Evolutionary conservation across 2,888 invertebrate species (phyloP).

Genomic region (Geotrupes spiniger): DNA sequence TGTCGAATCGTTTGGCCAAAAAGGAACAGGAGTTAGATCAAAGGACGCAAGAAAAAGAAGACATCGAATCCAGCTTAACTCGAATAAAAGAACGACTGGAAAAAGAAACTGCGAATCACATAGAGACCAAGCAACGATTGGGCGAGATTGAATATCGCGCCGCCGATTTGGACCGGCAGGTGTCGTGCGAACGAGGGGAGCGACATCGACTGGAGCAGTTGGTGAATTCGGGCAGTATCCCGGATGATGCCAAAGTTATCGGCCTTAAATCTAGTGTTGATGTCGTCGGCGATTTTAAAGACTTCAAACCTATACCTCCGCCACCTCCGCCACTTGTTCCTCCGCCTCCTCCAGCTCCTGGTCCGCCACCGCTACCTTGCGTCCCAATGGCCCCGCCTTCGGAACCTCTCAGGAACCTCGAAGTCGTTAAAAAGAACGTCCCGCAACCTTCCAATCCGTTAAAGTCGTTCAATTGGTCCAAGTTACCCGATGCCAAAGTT

Average conservation of each 20-base stretch:
- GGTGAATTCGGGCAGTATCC: constrained; percentile 86
- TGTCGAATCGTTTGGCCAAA: constrained; percentile 82
- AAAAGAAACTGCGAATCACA: constrained; percentile 82
- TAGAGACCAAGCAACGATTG: constrained; percentile 79
- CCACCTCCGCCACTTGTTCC: constrained; percentile 40
- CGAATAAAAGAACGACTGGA: constrained; percentile 85
- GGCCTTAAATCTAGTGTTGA: constrained; percentile 45
- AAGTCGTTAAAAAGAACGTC: constrained; percentile 76
- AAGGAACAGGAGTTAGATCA: constrained; percentile 92
- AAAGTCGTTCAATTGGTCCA: constrained; percentile 98
- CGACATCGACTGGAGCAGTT: constrained; percentile 78
- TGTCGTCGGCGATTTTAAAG: constrained; percentile 32
- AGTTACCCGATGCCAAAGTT: constrained; percentile 85
- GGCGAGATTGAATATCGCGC: constrained; percentile 58
- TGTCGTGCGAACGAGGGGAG: constrained; percentile 77
- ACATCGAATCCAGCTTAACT: constrained; percentile 77
- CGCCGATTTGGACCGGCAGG: constrained; percentile 55
- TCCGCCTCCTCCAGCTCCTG: constrained; percentile 32
- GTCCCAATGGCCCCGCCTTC: constrained; percentile 61
- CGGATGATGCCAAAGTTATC: constrained; percentile 86
- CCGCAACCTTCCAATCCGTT: constrained; percentile 90
- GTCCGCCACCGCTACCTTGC: constrained; percentile 52
- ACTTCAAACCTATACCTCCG: constrained; percentile 38
- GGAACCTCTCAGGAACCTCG: constrained; percentile 55
- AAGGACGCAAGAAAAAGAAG: constrained; percentile 88